Conservation (phyloP, 2,797 vertebrate genomes). For the Eulemur mongoz region DNA sequence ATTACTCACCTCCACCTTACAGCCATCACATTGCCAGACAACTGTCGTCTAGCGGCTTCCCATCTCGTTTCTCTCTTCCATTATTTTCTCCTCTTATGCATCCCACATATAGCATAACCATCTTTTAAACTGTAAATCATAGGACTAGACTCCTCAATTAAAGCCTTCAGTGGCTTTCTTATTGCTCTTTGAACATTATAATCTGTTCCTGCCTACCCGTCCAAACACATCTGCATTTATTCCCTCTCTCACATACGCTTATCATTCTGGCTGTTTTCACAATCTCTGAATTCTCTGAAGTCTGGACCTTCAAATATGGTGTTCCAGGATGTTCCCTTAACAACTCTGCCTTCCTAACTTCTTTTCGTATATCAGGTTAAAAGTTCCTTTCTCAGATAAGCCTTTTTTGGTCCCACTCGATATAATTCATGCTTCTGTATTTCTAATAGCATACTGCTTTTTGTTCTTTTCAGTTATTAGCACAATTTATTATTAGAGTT, state of each 20-base stretch:
- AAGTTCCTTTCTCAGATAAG: background rate
- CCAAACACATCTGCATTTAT: background rate
- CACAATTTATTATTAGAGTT: background rate
- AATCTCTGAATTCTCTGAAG: background rate
- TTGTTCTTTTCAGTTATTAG: background rate
- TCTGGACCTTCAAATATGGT: background rate
- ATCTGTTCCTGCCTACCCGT: background rate
- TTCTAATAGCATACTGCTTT: background rate
- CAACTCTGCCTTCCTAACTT: background rate
- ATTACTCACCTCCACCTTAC: background rate
- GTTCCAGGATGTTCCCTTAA: background rate
- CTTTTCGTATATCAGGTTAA: background rate
- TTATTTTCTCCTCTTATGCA: background rate
- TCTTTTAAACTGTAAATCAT: background rate
- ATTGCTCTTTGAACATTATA: background rate
- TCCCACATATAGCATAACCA: background rate
- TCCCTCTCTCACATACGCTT: background rate
- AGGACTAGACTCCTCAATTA: background rate
- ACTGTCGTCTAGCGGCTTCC: background rate
- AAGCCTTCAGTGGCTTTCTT: background rate
- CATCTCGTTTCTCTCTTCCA: background rate
- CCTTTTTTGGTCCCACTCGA: background rate
- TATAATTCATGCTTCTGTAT: background rate
- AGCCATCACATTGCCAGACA: background rate
- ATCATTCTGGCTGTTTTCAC: background rate